These are phyloP conservation scores for Melieria crassipennis DNA, from an alignment of 2,888 invertebrate species.

Conservation along the genomic window DNA sequence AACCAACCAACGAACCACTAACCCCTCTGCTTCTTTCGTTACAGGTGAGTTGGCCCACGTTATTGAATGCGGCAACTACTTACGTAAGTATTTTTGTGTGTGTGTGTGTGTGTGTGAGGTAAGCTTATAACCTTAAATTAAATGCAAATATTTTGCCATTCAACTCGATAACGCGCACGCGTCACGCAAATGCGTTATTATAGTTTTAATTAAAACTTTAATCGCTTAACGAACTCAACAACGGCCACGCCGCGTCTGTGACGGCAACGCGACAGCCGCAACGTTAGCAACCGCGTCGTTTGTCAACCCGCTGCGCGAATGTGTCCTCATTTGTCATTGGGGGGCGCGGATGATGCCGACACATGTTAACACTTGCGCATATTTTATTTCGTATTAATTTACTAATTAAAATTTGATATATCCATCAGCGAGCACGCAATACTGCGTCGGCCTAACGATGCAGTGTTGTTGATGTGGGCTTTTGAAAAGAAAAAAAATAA, in stretches of 20 bases:
- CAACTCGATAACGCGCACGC: background rate
- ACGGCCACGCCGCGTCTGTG: background rate
- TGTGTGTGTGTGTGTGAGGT: background rate
- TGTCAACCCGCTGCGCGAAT: background rate
- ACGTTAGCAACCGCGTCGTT: background rate
- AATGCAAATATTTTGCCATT: background rate
- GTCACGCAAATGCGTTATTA: slow-evolving; percentile 1
- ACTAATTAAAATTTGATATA: slow-evolving; percentile 23
- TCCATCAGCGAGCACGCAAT: no score
- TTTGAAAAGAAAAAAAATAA: no score
- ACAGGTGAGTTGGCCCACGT: slow-evolving; percentile 7
- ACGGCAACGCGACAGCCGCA: background rate
- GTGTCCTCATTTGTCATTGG: background rate
- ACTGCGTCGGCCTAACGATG: no score
- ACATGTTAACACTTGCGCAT: background rate
- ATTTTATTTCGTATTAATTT: slow-evolving; percentile 20
- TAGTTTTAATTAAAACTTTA: slow-evolving; percentile 21
- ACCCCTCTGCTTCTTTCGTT: background rate
- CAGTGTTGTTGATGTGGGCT: no score
- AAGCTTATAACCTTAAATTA: slow-evolving; percentile 6
- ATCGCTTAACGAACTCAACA: background rate
- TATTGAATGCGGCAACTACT: no score
- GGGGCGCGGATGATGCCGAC: background rate
- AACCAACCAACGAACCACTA: no score
- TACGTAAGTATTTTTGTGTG: no score